A percentile compares a stretch with the other conserved stretches of the same genome.
Conservation (phyloP, 2,113 vertebrate species). For the Uria aalge region DNA sequence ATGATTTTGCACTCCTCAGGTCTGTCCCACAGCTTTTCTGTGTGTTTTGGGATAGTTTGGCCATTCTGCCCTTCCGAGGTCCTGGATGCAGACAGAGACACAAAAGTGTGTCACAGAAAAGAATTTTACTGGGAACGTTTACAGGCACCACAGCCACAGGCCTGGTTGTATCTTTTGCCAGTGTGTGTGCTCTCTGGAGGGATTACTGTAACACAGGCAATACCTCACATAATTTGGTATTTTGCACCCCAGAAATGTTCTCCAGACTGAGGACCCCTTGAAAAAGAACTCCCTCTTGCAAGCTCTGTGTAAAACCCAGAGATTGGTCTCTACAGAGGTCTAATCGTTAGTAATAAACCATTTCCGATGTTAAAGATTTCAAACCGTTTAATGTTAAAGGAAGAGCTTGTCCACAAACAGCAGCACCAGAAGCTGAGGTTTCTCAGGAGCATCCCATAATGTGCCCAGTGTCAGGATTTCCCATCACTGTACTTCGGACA, state of each 20-base stretch:
- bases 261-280: background rate
- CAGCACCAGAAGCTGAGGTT: background rate
- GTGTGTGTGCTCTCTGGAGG: background rate
- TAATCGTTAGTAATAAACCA: background rate
- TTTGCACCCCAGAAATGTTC: background rate
- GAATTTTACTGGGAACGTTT: background rate
- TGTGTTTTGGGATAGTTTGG: background rate
- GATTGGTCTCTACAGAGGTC: background rate
- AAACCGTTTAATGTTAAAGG: background rate
- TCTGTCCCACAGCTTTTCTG: background rate
- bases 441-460: background rate
- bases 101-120: background rate
- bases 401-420: background rate
- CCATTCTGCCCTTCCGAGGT: background rate
- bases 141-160: background rate
- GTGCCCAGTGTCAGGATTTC: background rate
- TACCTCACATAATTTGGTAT: too few species aligned
- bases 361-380: background rate
- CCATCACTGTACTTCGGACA: accelerated
- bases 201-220: background rate
- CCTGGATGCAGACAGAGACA: background rate
- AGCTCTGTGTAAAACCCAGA: background rate
- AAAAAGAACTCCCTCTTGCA: background rate
- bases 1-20: background rate
- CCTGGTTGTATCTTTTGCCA: background rate